Conservation (phyloP, 2,113 vertebrate species). For the Mastomys natalensis region DNA sequence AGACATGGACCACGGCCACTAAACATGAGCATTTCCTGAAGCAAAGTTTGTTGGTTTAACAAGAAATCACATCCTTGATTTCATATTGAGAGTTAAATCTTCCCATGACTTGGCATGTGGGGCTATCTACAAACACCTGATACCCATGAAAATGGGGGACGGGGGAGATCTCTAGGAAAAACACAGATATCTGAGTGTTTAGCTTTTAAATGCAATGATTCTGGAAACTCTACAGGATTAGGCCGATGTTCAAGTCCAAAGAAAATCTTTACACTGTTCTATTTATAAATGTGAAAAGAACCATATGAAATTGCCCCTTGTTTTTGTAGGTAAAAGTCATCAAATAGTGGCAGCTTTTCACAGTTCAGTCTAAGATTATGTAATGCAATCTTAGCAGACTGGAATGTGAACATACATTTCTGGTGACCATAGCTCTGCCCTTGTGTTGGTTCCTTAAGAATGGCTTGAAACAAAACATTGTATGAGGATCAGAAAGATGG, state of each 20-base stretch:
- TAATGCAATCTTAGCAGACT: constrained; percentile 7
- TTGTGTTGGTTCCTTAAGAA: background rate
- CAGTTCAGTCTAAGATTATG: background rate
- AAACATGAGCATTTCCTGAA: constrained; percentile 13
- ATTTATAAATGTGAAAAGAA: constrained; percentile 52
- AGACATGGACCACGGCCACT: background rate
- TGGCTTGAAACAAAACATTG: background rate
- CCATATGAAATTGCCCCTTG: constrained; percentile 7
- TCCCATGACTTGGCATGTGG: background rate
- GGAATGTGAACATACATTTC: background rate
- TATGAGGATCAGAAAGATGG: background rate
- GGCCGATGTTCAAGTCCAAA: constrained; percentile 50
- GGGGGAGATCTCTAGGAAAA: constrained; percentile 45
- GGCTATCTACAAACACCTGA: constrained; percentile 45
- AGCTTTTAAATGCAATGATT: constrained; percentile 50
- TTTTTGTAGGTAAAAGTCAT: constrained; percentile 37
- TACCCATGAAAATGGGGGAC: constrained; percentile 56
- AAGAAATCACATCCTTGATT: constrained; percentile 55
- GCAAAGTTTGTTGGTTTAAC: background rate
- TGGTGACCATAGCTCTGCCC: background rate
- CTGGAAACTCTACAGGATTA: constrained; percentile 64
- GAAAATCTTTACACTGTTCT: constrained; percentile 58
- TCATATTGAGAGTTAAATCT: constrained; percentile 57
- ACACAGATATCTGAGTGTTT: constrained; percentile 57
- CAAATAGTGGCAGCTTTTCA: background rate